Evolutionary conservation across 2,797 vertebrate species (phyloP).

Genomic region (Pachyuromys duprasi): DNA sequence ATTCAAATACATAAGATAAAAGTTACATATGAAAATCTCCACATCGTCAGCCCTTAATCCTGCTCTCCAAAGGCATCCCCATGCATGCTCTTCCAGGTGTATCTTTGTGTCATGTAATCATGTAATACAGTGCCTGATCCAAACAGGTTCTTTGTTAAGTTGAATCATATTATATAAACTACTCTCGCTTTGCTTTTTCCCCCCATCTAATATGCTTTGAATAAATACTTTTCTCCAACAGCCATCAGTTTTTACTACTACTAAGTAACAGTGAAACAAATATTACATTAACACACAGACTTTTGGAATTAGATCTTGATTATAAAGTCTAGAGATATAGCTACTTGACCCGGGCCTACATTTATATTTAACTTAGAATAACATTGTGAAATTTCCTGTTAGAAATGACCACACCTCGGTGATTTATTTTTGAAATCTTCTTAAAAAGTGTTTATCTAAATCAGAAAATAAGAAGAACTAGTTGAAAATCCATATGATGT

Average conservation of each 20-base stretch:
- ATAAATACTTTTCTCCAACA: background rate
- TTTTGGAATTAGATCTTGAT: background rate
- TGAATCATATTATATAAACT: background rate
- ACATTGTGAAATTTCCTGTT: background rate
- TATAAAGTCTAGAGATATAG: background rate
- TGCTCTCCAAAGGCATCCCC: background rate
- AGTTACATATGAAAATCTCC: background rate
- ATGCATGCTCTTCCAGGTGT: background rate
- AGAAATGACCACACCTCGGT: background rate
- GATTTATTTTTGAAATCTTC: background rate
- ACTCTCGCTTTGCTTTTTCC: background rate
- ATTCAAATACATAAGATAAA: conserved; percentile 1
- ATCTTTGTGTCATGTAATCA: background rate
- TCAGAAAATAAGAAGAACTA: background rate
- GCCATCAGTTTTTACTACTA: background rate
- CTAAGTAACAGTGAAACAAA: background rate
- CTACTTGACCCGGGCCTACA: background rate
- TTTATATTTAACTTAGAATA: background rate
- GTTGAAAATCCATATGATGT: background rate
- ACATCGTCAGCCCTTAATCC: background rate
- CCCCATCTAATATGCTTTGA: background rate
- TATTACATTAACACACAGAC: background rate
- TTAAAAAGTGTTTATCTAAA: background rate
- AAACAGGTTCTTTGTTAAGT: background rate
- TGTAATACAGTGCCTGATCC: background rate